phyloP scores from a whole-genome alignment of 2,888 invertebrate species.

The Erannis defoliaria region DNA sequence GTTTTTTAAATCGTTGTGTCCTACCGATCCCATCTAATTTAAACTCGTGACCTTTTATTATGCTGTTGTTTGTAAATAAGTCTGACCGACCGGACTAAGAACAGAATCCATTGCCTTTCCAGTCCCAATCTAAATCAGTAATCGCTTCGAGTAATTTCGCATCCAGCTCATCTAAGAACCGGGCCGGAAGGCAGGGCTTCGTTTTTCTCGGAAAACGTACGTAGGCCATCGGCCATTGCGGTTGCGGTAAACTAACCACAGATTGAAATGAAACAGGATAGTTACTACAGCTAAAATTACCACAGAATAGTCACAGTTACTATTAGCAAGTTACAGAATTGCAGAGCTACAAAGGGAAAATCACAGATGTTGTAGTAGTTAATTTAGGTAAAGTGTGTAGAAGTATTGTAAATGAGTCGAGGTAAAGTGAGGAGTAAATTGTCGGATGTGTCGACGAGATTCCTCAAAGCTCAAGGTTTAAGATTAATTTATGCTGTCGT shows the following conservation, averaged over 20 bases:
- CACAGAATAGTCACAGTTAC: no score
- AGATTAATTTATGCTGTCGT: no score
- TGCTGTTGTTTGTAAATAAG: no score
- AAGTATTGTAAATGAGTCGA: constrained; percentile 35
- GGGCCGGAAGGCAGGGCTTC: constrained; percentile 54
- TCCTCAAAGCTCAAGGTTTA: no score
- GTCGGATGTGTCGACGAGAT: constrained; percentile 32
- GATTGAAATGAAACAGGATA: no score
- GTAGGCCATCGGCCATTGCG: constrained; percentile 13
- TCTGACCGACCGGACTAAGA: constrained; percentile 7
- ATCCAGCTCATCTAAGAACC: constrained; percentile 53
- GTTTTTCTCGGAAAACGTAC: constrained; percentile 55
- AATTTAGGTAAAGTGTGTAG: constrained; percentile 21
- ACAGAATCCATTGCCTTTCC: constrained; percentile 6
- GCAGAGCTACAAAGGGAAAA: not conserved
- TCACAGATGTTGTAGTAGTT: constrained; percentile 7
- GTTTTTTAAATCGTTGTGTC: no score
- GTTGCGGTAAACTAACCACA: constrained; percentile 13
- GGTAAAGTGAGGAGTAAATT: constrained; percentile 31
- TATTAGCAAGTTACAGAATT: constrained; percentile 7
- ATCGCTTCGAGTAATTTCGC: constrained; percentile 49
- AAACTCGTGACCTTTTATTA: no score
- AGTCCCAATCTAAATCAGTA: constrained; percentile 31
- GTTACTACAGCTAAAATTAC: no score
- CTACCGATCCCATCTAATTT: no score